Base-by-base conservation (phyloP, 2,888 invertebrate species). In the Diploptera punctata region DNA sequence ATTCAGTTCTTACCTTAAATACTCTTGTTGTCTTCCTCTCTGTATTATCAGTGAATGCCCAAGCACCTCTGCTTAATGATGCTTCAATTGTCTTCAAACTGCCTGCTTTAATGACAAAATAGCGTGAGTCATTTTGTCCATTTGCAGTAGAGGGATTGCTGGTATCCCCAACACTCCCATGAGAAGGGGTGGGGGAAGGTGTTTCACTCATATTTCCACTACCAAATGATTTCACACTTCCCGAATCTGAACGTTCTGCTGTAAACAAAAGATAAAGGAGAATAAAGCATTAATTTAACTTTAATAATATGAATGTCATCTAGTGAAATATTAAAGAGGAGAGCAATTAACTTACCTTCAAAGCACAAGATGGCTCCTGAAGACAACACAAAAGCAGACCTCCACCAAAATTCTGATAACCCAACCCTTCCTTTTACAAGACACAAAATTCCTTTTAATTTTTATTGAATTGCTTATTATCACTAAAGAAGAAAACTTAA, bases 31-130 rank as follows among this genome's bases (percentile, higher is more conserved):
- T 80, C 78, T 88, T 90, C 78, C 87, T 87, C 73, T 88, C 88
- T 3, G 89, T 90, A 72, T 84, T 84, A 21, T 84, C 85, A n/a
- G 88, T 82, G 78, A 91, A 90, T 18, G 87, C 86, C 86, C 87
- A 91, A 7, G 83, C 82, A 44, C 86, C 86, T 10, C 84, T 84
- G 67, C 80, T 82, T 74, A 87, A 84, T 5, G 89, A 88, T 19
- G 86, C 81, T 71, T 90, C 89, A 44, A 90, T 84, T 57, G 83
- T 82, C 72, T 86, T 86, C 71, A 84, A 80, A 73, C 87, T 88
- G 44, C 85, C 87, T 18, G 88, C 88, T 78, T 87, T 88, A 79
- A 89, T 89, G 65, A 92, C 83, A 77, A 90, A 88, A 81, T 88
- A 91, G 26, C 74, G 60, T 16, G 76, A 52, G 49, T 24, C 13